phyloP scores from a whole-genome alignment of 1,140 invertebrate genomes.

The Hylaeus anthracinus region DNA sequence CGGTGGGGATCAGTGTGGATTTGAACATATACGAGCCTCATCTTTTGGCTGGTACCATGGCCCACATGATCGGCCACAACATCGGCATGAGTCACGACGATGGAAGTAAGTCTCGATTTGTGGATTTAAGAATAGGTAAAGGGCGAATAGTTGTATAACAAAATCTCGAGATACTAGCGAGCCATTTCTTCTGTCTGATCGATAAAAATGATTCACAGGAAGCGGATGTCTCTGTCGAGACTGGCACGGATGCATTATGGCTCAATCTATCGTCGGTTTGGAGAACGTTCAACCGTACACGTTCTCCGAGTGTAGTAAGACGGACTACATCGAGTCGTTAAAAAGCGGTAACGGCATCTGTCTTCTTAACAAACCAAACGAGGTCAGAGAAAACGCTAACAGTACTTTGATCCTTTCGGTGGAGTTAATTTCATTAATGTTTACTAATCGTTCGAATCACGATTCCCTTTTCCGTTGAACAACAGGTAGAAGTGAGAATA shows the following conservation, averaged over 20 bases:
- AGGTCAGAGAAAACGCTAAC: slow-evolving; percentile 82
- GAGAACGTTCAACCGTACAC: slow-evolving; percentile 96
- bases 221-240: slow-evolving; percentile 92
- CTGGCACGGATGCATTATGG: slow-evolving; percentile 98
- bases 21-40: slow-evolving; percentile 96
- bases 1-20: slow-evolving; percentile 95
- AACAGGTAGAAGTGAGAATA: slow-evolving; percentile 85
- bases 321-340: slow-evolving; percentile 91
- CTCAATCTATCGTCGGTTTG: slow-evolving; percentile 93
- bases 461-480: neutral
- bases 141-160: no score
- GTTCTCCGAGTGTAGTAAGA: slow-evolving; percentile 93
- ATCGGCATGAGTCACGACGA: slow-evolving; percentile 97
- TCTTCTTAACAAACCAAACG: slow-evolving; percentile 94
- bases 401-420: no score
- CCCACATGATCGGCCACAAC: slow-evolving; percentile 98
- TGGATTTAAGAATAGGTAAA: no score
- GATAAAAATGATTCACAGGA: slow-evolving; percentile 72
- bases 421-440: no score
- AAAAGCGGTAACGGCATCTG: slow-evolving; percentile 91
- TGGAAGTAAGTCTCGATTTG: slow-evolving; percentile 83
- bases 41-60: slow-evolving; percentile 94
- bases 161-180: no score
- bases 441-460: no score
- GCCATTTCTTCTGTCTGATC: neutral